Conservation (phyloP, 1,140 invertebrate genomes). For the Bombus ignitus region DNA sequence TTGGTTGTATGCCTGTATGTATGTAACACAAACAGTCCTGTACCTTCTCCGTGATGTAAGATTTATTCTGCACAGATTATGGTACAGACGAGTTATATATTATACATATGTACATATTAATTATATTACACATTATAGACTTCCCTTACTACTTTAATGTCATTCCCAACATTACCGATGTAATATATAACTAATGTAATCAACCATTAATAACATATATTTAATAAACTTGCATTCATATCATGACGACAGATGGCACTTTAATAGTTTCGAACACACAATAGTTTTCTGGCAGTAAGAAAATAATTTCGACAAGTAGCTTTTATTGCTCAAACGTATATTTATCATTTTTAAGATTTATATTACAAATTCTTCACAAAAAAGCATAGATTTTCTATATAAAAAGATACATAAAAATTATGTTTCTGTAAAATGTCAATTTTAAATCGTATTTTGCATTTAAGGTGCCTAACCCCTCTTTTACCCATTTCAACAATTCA, state of each 20-base stretch:
- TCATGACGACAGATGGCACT: neutral
- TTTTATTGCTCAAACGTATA: neutral
- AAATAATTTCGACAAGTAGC: neutral
- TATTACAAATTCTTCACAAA: neutral
- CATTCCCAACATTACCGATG: too few relatives aligned
- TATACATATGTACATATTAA: too few relatives aligned
- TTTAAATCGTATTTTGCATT: neutral
- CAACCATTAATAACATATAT: too few relatives aligned
- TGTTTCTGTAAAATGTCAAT: constrained; percentile 6
- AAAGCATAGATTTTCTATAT: neutral
- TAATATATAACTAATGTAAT: too few relatives aligned
- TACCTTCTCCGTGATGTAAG: too few relatives aligned
- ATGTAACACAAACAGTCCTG: too few relatives aligned
- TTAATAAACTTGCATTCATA: neutral
- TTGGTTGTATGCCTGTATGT: too few relatives aligned
- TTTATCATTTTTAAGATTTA: too few relatives aligned
- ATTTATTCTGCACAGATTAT: too few relatives aligned
- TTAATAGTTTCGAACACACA: neutral
- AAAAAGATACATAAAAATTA: neutral
- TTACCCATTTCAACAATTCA: neutral
- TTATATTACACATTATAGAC: too few relatives aligned
- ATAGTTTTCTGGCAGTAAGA: rapidly evolving
- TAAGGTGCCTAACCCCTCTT: neutral
- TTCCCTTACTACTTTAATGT: too few relatives aligned
- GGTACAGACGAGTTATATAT: too few relatives aligned